phyloP scores from a whole-genome alignment of 2,888 invertebrate genomes.

The Exephanes ischioxanthus region DNA sequence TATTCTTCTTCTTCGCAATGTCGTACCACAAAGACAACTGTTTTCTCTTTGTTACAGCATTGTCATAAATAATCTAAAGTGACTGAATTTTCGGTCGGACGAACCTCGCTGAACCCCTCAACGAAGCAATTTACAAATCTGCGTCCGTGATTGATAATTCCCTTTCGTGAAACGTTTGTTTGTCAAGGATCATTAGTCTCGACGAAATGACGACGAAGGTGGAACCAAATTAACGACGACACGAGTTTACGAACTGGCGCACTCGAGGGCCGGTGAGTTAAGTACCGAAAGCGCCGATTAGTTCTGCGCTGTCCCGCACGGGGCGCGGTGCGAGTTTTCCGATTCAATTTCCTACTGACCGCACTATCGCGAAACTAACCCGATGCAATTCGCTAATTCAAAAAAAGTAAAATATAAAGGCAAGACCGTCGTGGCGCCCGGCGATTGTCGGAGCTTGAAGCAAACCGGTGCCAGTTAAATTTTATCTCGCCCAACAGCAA shows the following conservation, averaged over 20 bases:
- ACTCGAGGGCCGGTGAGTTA: background rate
- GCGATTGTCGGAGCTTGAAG: slow-evolving; percentile 23
- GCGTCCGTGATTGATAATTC: background rate
- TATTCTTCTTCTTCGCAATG: background rate
- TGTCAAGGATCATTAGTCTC: background rate
- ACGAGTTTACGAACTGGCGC: background rate
- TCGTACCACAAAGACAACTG: background rate
- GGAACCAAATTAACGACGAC: background rate
- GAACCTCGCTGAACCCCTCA: background rate
- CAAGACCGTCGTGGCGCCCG: background rate
- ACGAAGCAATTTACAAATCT: background rate
- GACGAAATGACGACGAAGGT: background rate
- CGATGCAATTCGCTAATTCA: slow-evolving; percentile 58
- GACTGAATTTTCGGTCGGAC: background rate
- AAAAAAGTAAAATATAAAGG: slow-evolving; percentile 35
- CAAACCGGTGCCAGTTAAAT: slow-evolving; percentile 18
- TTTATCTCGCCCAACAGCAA: slow-evolving; percentile 55
- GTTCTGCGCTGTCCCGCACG: background rate
- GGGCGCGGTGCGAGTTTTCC: slow-evolving; percentile 24
- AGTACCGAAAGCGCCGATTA: slow-evolving; percentile 3
- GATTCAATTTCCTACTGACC: slow-evolving; percentile 46
- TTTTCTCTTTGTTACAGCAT: background rate
- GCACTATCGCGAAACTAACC: slow-evolving; percentile 17
- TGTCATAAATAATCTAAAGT: background rate
- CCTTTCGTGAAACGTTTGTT: background rate